Evolutionary conservation across 2,113 vertebrate genomes (phyloP).

Genomic region (Rousettus leschenaultii): DNA sequence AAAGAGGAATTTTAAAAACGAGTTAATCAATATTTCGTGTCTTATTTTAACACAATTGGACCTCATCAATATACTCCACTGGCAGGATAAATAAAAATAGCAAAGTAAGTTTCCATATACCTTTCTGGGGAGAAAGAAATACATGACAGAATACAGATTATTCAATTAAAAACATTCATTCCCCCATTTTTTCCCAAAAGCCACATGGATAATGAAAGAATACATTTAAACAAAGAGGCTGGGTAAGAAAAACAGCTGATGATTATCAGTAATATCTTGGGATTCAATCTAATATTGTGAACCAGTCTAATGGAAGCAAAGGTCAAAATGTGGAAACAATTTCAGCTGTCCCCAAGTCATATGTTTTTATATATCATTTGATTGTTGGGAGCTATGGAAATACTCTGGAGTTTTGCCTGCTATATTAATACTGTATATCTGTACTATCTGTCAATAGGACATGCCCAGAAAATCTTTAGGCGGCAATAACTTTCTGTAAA

Average conservation of each 20-base stretch:
- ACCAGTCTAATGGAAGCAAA: slow-evolving; percentile 72
- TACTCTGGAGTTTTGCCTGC: slow-evolving; percentile 55
- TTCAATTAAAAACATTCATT: slow-evolving; percentile 74
- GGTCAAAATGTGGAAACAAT: slow-evolving; percentile 76
- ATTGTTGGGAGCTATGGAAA: slow-evolving; percentile 53
- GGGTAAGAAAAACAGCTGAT: slow-evolving; percentile 54
- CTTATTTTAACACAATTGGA: slow-evolving; percentile 80
- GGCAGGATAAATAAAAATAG: slow-evolving; percentile 82
- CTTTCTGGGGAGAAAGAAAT: slow-evolving; percentile 74
- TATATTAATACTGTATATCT: slow-evolving; percentile 59
- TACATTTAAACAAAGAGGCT: slow-evolving; percentile 63
- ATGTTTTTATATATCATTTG: slow-evolving; percentile 70
- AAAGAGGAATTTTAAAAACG: slow-evolving; percentile 73
- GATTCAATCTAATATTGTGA: slow-evolving; percentile 70
- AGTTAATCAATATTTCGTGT: slow-evolving; percentile 82
- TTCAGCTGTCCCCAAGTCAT: slow-evolving; percentile 64
- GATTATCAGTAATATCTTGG: slow-evolving; percentile 69
- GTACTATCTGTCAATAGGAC: not conserved
- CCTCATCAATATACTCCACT: slow-evolving; percentile 78
- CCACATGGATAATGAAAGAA: slow-evolving; percentile 57
- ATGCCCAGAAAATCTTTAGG: not conserved
- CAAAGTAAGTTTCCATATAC: slow-evolving; percentile 75
- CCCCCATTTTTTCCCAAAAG: slow-evolving; percentile 42
- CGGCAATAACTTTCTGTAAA: slow-evolving; percentile 18
- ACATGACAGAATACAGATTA: slow-evolving; percentile 81